Base-by-base conservation (phyloP, 2,797 vertebrate species). In the Pygocentrus nattereri region DNA sequence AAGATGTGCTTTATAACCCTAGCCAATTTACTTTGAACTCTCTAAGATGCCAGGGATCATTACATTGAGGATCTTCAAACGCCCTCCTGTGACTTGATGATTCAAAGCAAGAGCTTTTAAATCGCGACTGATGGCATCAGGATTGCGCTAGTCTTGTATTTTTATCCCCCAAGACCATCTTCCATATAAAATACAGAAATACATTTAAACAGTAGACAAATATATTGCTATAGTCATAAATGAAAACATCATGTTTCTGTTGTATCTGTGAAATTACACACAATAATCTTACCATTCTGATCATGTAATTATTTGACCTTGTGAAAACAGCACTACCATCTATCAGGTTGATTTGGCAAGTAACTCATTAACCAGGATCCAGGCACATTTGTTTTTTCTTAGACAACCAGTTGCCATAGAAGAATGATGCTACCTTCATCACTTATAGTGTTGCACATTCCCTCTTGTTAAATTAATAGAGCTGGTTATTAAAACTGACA, bases 21-120 rank as follows among this genome's bases (percentile, higher is more conserved):
- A 88, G 90, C 89, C 92, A 93, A 94, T 94, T 95, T 93, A 93
- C 94, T 93, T 94, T 94, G 91, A 94, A 94, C 92, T 93, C 89
- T 91, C 85, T 54, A 87, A 91, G 91, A 93, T 93, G 92, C 92
- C 92, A 91, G 89, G 91, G 88, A 94, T 94, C 93, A 93, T 94
- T 94, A 93, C 91, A 92, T 93, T 91, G 90, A 93, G 90, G 89
- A 92, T 89, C 92, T 93, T 93, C 92, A 94, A 93, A 94, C 91
- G 89, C 88, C 86, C 91, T 83, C 84, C 84, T 90, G 86, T 93
- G 91, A 91, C 89, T 92, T 92, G 92, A 94, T 90, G 90, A 94
- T 95, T 93, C 91, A 92, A 90, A 92, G 90, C 90, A 89, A 92
- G 90, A 87, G 91, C 87, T 86, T 88, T 86, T 81, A 90, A 89